Conservation (phyloP, 1,140 invertebrate species). For the Pachypeltis micranthus region DNA sequence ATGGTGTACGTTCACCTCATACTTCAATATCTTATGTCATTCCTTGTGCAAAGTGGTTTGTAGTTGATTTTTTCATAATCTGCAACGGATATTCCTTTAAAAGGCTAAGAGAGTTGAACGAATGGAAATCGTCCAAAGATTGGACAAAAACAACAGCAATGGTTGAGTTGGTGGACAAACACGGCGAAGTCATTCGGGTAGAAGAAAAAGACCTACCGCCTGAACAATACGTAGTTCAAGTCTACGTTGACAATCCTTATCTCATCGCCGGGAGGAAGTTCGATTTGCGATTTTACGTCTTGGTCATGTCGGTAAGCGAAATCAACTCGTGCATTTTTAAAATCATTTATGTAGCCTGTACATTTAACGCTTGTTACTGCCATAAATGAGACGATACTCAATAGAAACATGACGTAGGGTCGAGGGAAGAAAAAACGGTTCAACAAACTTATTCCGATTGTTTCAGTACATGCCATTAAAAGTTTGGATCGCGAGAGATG, state of each 20-base stretch:
- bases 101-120: slow-evolving; percentile 32
- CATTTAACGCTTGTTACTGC: too few species aligned
- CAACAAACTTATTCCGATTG: too few species aligned
- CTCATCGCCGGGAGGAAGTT: slow-evolving; percentile 52
- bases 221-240: slow-evolving; percentile 39
- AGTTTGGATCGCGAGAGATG: slow-evolving; percentile 49
- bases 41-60: too few species aligned
- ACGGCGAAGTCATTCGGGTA: slow-evolving; percentile 10
- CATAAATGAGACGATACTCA: too few species aligned
- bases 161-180: slow-evolving; percentile 19
- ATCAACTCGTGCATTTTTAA: too few species aligned
- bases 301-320: slow-evolving; percentile 42
- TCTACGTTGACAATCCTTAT: slow-evolving; percentile 49
- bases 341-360: too few species aligned
- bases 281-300: slow-evolving; percentile 47
- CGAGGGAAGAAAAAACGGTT: too few species aligned
- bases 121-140: slow-evolving; percentile 30
- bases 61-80: too few species aligned
- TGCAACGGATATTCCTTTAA: too few species aligned
- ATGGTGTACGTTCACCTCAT: too few species aligned
- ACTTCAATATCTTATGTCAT: too few species aligned
- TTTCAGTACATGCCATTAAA: slow-evolving; percentile 43
- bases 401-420: too few species aligned
- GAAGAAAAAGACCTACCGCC: slow-evolving; percentile 14
- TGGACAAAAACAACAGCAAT: slow-evolving; percentile 2